Percentiles rank a stretch among this genome's conserved stretches.
Evolutionary conservation across 2,888 invertebrate genomes (phyloP).

Genomic region (Drosophila robusta): DNA sequence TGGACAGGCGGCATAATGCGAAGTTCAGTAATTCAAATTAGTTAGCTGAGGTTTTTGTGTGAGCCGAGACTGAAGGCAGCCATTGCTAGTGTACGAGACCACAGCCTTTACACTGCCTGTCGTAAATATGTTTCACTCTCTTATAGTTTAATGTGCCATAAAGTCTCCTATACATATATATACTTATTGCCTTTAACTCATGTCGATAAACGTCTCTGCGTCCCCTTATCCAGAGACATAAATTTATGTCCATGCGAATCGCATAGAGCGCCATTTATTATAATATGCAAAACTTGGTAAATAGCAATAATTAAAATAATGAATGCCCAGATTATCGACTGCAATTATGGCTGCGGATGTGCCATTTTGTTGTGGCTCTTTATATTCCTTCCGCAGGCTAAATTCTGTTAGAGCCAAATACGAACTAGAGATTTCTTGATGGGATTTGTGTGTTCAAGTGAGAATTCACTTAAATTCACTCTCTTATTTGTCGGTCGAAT

Average conservation of each 20-base stretch:
- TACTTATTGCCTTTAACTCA: constrained; percentile 9
- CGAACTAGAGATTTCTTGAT: background rate
- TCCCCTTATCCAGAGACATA: constrained; percentile 7
- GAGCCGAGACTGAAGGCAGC: constrained; percentile 13
- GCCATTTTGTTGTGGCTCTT: background rate
- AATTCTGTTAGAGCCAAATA: constrained; percentile 4
- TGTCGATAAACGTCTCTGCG: background rate
- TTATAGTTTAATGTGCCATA: constrained; percentile 32
- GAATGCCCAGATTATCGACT: constrained; percentile 76
- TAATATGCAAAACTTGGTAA: constrained; percentile 77
- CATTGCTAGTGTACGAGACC: constrained; percentile 10
- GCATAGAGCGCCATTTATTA: constrained; percentile 70
- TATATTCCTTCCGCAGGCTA: background rate
- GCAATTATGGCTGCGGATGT: constrained; percentile 69
- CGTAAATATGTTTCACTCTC: constrained; percentile 28
- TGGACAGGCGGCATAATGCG: constrained; percentile 36
- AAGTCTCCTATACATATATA: background rate
- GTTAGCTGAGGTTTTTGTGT: constrained; percentile 46
- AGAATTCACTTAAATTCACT: background rate
- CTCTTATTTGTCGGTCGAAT: too few relatives aligned
- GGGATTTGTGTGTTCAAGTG: background rate
- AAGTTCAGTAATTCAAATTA: constrained; percentile 78
- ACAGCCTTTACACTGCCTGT: constrained; percentile 17
- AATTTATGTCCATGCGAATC: constrained; percentile 70
- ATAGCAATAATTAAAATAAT: constrained; percentile 82